phyloP scores from a whole-genome alignment of 2,113 vertebrate species.

The Solea solea region DNA sequence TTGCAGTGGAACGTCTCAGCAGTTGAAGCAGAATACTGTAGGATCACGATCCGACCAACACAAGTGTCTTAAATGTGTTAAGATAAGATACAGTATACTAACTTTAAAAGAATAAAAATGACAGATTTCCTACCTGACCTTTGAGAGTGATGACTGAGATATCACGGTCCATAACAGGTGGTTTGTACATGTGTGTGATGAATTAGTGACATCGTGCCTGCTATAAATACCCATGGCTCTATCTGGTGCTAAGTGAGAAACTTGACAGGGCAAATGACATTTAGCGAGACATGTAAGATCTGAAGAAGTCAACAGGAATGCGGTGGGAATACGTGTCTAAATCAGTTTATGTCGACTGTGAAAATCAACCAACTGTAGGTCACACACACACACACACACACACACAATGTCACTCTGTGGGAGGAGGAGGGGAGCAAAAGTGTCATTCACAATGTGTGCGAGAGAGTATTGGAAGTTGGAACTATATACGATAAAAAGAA shows the following conservation, averaged over 20 bases:
- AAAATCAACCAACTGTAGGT: neutral
- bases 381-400: constrained; percentile 7
- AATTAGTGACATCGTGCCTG: constrained; percentile 5
- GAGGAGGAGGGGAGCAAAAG: neutral
- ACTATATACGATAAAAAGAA: neutral
- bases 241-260: neutral
- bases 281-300: neutral
- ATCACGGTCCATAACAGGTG: neutral
- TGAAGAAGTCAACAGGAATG: neutral
- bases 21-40: neutral
- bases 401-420: neutral
- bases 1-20: neutral
- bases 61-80: too few relatives aligned
- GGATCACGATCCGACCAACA: too few relatives aligned
- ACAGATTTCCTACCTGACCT: neutral
- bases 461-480: constrained; percentile 18
- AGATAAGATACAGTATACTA: too few relatives aligned
- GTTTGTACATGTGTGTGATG: neutral
- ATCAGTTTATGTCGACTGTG: neutral
- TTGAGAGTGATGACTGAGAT: constrained; percentile 3
- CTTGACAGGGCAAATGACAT: neutral
- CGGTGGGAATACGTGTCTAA: neutral
- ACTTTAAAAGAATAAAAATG: neutral
- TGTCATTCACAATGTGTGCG: neutral
- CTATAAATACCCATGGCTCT: constrained; percentile 5